Conservation (phyloP, 2,797 vertebrate genomes). For the Adelosebastes latens region DNA sequence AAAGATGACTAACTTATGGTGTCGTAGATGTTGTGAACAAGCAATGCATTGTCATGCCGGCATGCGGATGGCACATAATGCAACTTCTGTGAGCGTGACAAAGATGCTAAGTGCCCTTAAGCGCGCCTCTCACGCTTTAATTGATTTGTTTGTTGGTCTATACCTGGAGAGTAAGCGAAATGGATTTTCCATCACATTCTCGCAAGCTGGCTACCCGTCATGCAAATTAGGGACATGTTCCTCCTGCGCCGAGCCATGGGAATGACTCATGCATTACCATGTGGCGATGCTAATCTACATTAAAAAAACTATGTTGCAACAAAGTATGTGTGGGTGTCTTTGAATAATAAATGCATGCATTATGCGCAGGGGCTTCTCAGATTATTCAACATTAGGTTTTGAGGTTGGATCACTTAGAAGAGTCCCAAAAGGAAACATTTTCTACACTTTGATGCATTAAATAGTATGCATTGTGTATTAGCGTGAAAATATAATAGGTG, state of each 20-base stretch:
- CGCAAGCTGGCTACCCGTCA: constrained; percentile 42
- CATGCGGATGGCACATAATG: neutral
- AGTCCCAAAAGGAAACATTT: neutral
- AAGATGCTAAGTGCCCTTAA: constrained; percentile 12
- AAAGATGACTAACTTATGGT: neutral
- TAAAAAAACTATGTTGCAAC: neutral
- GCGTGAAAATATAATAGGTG: neutral
- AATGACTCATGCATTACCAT: constrained; percentile 11
- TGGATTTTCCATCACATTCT: constrained; percentile 57
- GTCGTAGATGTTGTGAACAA: neutral
- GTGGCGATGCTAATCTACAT: neutral
- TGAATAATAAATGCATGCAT: constrained; percentile 7
- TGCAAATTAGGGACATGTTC: constrained; percentile 48
- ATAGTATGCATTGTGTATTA: neutral
- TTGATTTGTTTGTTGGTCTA: constrained; percentile 45
- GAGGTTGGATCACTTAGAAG: neutral
- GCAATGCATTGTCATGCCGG: neutral
- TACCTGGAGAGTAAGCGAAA: constrained; percentile 47
- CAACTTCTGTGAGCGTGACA: constrained; percentile 1
- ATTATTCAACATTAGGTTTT: neutral
- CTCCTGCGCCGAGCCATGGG: neutral
- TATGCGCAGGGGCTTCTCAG: neutral
- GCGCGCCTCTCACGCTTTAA: constrained; percentile 16
- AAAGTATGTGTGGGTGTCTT: neutral
- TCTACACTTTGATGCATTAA: neutral